Percentiles rank a stretch among this genome's conserved stretches.
Conservation (phyloP, 2,888 invertebrate species). For the Cosmia pyralina region DNA sequence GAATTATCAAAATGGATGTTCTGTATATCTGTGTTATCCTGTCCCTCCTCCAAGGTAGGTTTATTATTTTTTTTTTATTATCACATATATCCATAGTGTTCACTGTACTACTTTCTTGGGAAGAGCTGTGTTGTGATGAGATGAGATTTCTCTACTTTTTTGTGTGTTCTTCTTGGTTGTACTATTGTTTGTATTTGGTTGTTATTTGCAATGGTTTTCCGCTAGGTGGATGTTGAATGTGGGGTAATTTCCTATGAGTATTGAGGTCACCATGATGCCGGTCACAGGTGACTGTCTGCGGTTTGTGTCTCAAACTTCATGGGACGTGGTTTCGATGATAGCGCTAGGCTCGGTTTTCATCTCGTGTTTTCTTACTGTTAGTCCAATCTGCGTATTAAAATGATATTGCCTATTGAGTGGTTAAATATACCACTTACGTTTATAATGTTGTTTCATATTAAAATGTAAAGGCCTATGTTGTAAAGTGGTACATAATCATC, state of each 20-base stretch:
- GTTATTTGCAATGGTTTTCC: conserved; percentile 55
- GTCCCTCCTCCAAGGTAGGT: conserved; percentile 77
- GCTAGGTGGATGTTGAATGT: conserved; percentile 61
- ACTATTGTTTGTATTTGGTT: conserved; percentile 71
- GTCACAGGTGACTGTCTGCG: conserved; percentile 64
- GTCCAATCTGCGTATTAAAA: conserved; percentile 31
- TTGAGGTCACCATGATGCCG: conserved; percentile 61
- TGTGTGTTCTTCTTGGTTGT: conserved; percentile 52
- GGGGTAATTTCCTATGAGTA: conserved; percentile 64
- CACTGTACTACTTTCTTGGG: conserved; percentile 51
- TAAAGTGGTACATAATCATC: neutral
- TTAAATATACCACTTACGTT: neutral
- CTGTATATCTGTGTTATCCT: conserved; percentile 74
- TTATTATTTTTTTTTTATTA: neutral
- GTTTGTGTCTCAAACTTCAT: conserved; percentile 62
- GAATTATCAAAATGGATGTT: conserved; percentile 83
- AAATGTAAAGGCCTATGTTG: too few relatives aligned
- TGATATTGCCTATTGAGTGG: conserved; percentile 20
- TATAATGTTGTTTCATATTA: neutral
- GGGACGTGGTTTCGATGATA: conserved; percentile 61
- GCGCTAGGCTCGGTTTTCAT: conserved; percentile 60
- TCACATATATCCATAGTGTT: conserved; percentile 17
- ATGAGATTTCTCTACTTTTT: conserved; percentile 51
- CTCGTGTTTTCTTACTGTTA: conserved; percentile 60
- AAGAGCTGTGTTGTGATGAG: conserved; percentile 45